These are phyloP conservation scores for Lepetodrilus schrolli DNA, from an alignment of 2,888 invertebrate genomes.

Conservation along the genomic window DNA sequence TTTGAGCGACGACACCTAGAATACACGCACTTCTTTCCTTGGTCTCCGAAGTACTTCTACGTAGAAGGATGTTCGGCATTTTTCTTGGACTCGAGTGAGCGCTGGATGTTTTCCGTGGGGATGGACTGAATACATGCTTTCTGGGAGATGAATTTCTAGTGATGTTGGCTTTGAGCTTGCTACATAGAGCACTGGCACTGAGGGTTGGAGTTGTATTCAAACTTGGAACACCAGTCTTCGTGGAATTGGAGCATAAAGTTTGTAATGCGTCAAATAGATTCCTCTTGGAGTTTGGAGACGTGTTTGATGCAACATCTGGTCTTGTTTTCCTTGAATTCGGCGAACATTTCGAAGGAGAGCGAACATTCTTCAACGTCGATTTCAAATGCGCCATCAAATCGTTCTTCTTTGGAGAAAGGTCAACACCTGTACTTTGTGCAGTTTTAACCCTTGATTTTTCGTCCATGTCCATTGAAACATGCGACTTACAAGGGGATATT, in stretches of 20 bases:
- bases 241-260: neutral
- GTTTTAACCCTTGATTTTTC: too few relatives aligned
- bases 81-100: constrained; percentile 1
- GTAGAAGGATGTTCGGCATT: neutral
- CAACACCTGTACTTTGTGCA: neutral
- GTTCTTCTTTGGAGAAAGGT: neutral
- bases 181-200: constrained; percentile 5
- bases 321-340: neutral
- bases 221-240: neutral
- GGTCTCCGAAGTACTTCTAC: neutral
- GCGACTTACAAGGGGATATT: neutral
- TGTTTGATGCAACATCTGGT: neutral
- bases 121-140: neutral
- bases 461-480: neutral
- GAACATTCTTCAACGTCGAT: neutral
- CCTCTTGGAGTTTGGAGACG: neutral
- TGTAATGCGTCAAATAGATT: constrained; percentile 8
- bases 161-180: neutral
- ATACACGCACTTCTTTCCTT: neutral
- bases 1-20: neutral
- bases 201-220: neutral
- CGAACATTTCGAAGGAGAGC: neutral
- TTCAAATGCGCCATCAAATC: neutral
- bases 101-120: neutral
- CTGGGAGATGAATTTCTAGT: neutral